These are phyloP conservation scores for Paracanthobrama guichenoti DNA, from an alignment of 2,113 vertebrate genomes.

Conservation along the genomic window DNA sequence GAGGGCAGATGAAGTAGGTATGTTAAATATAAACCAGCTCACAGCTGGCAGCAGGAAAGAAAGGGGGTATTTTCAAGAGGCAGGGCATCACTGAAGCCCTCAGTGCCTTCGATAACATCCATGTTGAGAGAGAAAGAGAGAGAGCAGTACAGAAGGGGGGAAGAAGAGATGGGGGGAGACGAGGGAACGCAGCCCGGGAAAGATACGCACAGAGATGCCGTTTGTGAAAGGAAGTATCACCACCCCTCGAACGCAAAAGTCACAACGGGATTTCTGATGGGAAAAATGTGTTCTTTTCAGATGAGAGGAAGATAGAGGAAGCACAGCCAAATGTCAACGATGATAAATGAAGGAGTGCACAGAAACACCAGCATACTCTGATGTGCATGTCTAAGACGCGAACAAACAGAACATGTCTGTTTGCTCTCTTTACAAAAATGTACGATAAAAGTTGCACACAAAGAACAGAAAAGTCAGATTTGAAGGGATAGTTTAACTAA, in stretches of 20 bases:
- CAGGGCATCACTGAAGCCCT: slow-evolving; percentile 76
- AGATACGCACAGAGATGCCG: slow-evolving; percentile 66
- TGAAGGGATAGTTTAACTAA: not conserved
- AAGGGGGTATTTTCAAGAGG: slow-evolving; percentile 76
- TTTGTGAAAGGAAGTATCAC: slow-evolving; percentile 71
- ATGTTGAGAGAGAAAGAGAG: slow-evolving; percentile 11
- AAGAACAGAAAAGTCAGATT: not conserved
- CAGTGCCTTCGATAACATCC: slow-evolving; percentile 75
- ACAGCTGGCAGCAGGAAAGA: slow-evolving; percentile 73
- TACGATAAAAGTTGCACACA: slow-evolving; percentile 36
- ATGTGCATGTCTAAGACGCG: slow-evolving; percentile 48
- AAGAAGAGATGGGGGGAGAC: not conserved
- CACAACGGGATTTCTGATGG: slow-evolving; percentile 79
- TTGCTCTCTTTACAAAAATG: slow-evolving; percentile 34
- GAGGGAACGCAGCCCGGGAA: slow-evolving; percentile 55
- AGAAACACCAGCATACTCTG: slow-evolving; percentile 69
- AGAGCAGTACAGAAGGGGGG: slow-evolving; percentile 34
- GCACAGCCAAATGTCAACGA: slow-evolving; percentile 80
- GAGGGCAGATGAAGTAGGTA: slow-evolving; percentile 69
- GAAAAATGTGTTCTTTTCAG: slow-evolving; percentile 81
- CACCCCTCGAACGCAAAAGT: slow-evolving; percentile 69
- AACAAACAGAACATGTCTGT: slow-evolving; percentile 55
- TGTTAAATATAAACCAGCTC: slow-evolving; percentile 78
- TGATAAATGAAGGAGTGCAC: slow-evolving; percentile 77
- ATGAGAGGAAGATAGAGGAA: slow-evolving; percentile 75